Evolutionary conservation across 2,797 vertebrate species (phyloP).

Genomic region (Labroides dimidiatus): DNA sequence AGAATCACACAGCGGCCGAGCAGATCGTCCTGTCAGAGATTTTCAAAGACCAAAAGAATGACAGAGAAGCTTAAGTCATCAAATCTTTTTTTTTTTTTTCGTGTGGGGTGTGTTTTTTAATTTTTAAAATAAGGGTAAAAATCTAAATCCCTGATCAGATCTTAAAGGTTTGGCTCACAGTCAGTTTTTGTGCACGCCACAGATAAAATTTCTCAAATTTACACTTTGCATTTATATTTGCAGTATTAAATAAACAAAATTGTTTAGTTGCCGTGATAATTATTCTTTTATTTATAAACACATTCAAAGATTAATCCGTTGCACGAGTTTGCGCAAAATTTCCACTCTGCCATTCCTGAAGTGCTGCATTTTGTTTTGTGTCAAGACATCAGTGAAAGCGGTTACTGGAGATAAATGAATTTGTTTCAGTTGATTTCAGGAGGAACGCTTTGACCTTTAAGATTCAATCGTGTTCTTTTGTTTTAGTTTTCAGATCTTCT

Average conservation of each 20-base stretch:
- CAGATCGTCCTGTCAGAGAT: constrained; percentile 41
- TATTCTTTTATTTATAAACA: constrained; percentile 9
- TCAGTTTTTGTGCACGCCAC: neutral
- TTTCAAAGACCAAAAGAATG: constrained; percentile 19
- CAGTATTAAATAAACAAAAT: neutral
- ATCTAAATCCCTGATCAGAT: constrained; percentile 2
- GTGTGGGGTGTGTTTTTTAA: neutral
- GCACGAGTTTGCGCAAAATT: neutral
- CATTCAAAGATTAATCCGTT: neutral
- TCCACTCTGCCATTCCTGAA: neutral
- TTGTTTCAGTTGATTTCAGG: neutral
- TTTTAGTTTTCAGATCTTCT: neutral
- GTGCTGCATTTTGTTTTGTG: constrained; percentile 3
- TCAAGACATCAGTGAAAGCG: constrained; percentile 1
- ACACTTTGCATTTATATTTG: neutral
- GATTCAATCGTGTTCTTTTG: neutral
- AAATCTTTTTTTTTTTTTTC: constrained; percentile 16
- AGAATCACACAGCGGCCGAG: constrained; percentile 43
- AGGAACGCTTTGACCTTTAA: neutral
- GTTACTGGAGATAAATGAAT: neutral
- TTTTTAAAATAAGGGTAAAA: constrained; percentile 23
- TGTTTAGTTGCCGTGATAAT: neutral
- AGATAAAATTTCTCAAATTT: neutral
- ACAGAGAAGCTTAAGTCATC: constrained; percentile 9
- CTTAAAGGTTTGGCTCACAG: neutral